A percentile compares a stretch with the other conserved stretches of the same genome.
Evolutionary conservation across 2,797 vertebrate genomes (phyloP).

Genomic region (Silurus aristotelis): DNA sequence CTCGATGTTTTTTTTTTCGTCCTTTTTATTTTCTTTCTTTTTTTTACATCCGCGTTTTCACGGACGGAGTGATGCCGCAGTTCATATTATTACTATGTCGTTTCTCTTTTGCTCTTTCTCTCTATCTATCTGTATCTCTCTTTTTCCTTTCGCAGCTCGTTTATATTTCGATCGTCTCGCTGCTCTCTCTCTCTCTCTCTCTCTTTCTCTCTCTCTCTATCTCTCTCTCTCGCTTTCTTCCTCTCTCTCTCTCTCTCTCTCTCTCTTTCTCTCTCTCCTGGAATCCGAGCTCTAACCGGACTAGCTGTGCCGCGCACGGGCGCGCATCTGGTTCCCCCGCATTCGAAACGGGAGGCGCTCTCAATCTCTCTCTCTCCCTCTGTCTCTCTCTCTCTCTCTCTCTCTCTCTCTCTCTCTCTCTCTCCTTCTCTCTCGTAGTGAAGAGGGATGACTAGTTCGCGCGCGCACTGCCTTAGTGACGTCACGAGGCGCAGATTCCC

Average conservation of each 20-base stretch:
- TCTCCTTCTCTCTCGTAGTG: conserved; percentile 56
- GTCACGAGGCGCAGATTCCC: conserved; percentile 68
- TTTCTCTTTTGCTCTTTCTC: conserved; percentile 57
- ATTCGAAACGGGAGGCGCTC: conserved; percentile 74
- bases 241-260: conserved; percentile 39
- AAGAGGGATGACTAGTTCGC: conserved; percentile 64
- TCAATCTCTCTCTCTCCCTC: conserved; percentile 39
- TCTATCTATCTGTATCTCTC: no score
- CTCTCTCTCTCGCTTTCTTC: conserved; percentile 25
- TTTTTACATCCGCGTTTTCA: conserved; percentile 52
- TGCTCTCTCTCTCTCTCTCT: conserved; percentile 26
- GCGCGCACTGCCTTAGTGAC: conserved; percentile 73
- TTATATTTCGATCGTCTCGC: no score
- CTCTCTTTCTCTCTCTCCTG: conserved; percentile 62
- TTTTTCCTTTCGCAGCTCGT: no score
- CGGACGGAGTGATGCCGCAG: conserved; percentile 22
- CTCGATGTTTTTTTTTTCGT: conserved; percentile 41
- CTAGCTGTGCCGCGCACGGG: conserved; percentile 56
- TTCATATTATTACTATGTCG: neutral
- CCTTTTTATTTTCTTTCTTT: no score
- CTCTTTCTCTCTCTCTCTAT: conserved; percentile 28
- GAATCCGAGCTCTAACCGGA: conserved; percentile 66
- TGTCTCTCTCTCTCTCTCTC: conserved; percentile 54
- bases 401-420: no score
- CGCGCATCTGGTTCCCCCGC: conserved; percentile 74